Percentiles rank a stretch among this genome's conserved stretches.
Conservation (phyloP, 2,797 vertebrate species). For the Lerista edwardsae region DNA sequence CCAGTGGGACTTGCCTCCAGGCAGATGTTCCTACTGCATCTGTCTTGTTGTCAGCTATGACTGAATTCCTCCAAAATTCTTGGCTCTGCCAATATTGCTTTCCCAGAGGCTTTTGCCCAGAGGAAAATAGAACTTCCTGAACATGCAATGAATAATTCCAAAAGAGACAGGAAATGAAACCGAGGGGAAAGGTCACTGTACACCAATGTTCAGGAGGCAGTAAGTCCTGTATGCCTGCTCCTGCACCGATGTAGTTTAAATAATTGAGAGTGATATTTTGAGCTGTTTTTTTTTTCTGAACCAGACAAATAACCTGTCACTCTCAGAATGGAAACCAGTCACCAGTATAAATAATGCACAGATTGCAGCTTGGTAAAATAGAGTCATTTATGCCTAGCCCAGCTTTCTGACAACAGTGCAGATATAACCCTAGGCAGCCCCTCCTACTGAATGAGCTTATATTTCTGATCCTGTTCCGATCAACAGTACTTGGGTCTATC, state of each 20-base stretch:
- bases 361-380: neutral
- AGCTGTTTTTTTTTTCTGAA: neutral
- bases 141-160: slow-evolving; percentile 9
- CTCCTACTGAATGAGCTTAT: neutral
- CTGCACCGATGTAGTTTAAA: slow-evolving; percentile 26
- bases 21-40: no score
- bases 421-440: neutral
- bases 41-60: neutral
- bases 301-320: slow-evolving; percentile 13
- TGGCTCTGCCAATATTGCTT: neutral
- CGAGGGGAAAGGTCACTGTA: slow-evolving; percentile 27
- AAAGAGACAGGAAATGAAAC: slow-evolving; percentile 10
- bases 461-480: slow-evolving; percentile 1
- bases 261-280: slow-evolving; percentile 33
- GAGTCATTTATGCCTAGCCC: neutral
- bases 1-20: no score
- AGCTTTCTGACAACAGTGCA: neutral
- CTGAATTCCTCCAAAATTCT: neutral
- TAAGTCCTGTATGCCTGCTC: slow-evolving; percentile 14
- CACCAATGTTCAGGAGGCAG: slow-evolving; percentile 21
- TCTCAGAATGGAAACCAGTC: slow-evolving; percentile 30
- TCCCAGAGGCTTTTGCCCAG: neutral
- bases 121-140: neutral
- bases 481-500: neutral
- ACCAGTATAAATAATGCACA: slow-evolving; percentile 13